phyloP scores from a whole-genome alignment of 2,113 vertebrate genomes.

The Zapus hudsonius region DNA sequence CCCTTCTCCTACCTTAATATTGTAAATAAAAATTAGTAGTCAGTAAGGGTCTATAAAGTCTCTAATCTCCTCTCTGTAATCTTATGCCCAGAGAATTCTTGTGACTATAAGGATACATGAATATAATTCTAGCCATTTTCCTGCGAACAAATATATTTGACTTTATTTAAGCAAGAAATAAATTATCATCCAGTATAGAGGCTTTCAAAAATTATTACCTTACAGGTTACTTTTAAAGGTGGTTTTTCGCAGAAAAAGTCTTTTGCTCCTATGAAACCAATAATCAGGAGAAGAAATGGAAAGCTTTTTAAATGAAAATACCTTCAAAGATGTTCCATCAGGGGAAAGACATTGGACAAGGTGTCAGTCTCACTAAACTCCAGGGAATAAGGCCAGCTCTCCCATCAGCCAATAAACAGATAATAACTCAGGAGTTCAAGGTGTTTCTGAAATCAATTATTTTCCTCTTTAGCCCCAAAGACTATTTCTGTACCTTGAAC shows the following conservation, averaged over 20 bases:
- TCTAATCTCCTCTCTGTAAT: neutral
- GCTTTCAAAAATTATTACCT: neutral
- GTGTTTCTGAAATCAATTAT: slow-evolving; percentile 45
- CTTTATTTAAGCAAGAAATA: slow-evolving; percentile 9
- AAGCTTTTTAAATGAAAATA: slow-evolving; percentile 34
- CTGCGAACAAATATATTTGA: neutral
- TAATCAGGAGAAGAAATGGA: neutral
- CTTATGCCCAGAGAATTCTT: neutral
- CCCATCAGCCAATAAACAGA: slow-evolving; percentile 33
- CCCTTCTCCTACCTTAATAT: neutral
- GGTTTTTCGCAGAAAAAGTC: slow-evolving; percentile 6
- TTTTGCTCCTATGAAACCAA: neutral
- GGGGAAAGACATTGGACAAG: neutral
- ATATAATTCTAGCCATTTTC: neutral
- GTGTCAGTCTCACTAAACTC: neutral
- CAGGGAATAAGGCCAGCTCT: neutral
- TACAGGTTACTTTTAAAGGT: slow-evolving; percentile 4
- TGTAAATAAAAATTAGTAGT: slow-evolving; percentile 2
- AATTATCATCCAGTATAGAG: neutral
- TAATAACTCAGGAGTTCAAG: slow-evolving; percentile 46
- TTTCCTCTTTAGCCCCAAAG: slow-evolving; percentile 35
- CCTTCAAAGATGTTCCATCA: neutral
- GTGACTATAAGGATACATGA: neutral
- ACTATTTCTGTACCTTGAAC: neutral
- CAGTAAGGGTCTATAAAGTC: neutral